These are phyloP conservation scores for Halisarca cf. caerulea DNA, from an alignment of 37 sponge, comb jelly and placozoan genomes.

Conservation along the genomic window DNA sequence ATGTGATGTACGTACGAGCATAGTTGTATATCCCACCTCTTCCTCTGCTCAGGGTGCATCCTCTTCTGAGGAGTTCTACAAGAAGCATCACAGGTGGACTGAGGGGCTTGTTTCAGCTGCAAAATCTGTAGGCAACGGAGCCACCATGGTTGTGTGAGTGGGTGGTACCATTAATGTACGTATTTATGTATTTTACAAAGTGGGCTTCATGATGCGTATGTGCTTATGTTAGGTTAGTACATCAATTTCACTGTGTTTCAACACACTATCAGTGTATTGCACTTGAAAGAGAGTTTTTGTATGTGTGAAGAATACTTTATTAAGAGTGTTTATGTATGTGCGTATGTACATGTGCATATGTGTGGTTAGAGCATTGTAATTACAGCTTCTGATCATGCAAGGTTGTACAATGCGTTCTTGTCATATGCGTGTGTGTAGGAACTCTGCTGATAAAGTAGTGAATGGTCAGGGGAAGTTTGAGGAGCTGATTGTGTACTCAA, in stretches of 20 bases:
- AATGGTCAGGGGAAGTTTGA: conserved; percentile 91
- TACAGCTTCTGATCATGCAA: too few species aligned
- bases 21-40: too few species aligned
- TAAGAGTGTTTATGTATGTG: neutral
- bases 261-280: too few species aligned
- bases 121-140: conserved; percentile 96
- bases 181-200: neutral
- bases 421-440: conserved; percentile 45
- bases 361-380: too few species aligned
- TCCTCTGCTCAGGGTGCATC: conserved; percentile 42
- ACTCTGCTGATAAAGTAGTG: conserved; percentile 94
- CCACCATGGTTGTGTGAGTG: conserved; percentile 90
- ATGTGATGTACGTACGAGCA: too few species aligned
- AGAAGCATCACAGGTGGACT: conserved; percentile 95
- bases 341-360: neutral
- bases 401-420: too few species aligned
- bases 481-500: conserved; percentile 92
- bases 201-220: too few species aligned
- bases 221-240: too few species aligned
- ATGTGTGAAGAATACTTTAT: neutral
- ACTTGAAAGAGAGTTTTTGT: neutral
- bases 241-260: too few species aligned
- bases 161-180: neutral
- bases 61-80: conserved; percentile 90
- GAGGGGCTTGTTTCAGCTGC: conserved; percentile 98